Evolutionary conservation across 2,113 vertebrate genomes (phyloP), one percentile per base, ranked within the genome.

Genomic region (Eptatretus burgeri): DNA sequence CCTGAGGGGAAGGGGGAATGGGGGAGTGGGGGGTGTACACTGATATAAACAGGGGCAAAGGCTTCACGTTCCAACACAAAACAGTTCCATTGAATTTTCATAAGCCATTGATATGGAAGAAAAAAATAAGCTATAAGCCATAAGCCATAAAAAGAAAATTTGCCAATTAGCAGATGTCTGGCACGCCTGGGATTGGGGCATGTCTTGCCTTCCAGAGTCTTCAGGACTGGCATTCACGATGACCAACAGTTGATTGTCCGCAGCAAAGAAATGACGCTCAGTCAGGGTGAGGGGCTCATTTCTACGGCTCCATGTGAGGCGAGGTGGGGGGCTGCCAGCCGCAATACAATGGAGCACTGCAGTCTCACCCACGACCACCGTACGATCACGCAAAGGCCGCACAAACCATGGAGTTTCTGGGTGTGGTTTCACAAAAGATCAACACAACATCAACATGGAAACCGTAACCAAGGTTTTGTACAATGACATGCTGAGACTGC

Each of bases 251-350:
- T 82, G 80, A 51, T 81, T 80, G n/a, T 75, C 78, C 0, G 80
- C 80, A 49, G 78, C 80, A 62, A 82, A 82, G 52, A 82, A 82
- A 62, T 82, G 80, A 1, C 80, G 65, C 51, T 82, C 80, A 0
- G 80, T 82, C 52, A 81, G 77, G 1, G 71, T 14, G 53, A 82
- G 50, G 1, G 78, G 77, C 1, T 78, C 79, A 0, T 82, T 78
- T 0, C 81, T 79, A 52, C 81, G 81, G 5, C 79, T 82, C 80
- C 80, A 82, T 50, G 80, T 82, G 68, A 82, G 75, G 60, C 80
- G 79, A 52, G 80, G 80, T 63, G 76, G 67, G 41, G 80, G 80
- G 13, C 77, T 82, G 64, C 80, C 80, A 2, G 79, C 78, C 20
- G 80, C 80, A 49, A 82, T 82, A 68, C 80, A 82, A 66, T 82